Conservation (phyloP, 2,113 vertebrate genomes). For the Trogon surrucura region DNA sequence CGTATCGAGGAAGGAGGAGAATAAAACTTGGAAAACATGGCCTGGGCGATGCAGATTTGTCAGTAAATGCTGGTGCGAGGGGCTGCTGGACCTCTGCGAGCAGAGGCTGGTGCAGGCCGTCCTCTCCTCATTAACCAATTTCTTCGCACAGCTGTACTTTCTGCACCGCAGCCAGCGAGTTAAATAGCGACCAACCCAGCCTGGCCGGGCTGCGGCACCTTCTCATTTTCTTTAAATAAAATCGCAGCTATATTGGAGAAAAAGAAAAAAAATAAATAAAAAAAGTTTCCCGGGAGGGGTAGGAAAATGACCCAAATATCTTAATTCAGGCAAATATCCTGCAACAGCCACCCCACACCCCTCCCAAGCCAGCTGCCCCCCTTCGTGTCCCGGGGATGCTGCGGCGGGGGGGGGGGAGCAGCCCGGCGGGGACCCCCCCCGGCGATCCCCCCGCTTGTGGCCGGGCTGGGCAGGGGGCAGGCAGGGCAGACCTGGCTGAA, state of each 20-base stretch:
- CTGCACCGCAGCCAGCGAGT: conserved; percentile 41
- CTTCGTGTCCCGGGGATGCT: neutral
- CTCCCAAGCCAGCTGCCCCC: neutral
- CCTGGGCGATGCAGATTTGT: neutral
- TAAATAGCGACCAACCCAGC: conserved; percentile 37
- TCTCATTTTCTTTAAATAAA: conserved; percentile 48
- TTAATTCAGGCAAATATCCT: conserved; percentile 55
- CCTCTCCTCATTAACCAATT: conserved; percentile 66
- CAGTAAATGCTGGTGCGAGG: conserved; percentile 31
- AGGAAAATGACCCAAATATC: conserved; percentile 59
- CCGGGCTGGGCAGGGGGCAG: neutral
- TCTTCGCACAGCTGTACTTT: conserved; percentile 65
- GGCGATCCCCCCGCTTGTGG: neutral
- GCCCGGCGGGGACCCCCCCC: too few relatives aligned
- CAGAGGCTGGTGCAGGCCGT: neutral
- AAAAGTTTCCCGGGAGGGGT: neutral
- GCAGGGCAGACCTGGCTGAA: neutral
- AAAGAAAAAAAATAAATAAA: neutral
- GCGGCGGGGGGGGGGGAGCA: too few relatives aligned
- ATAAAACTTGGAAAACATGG: neutral
- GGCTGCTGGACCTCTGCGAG: conserved; percentile 32
- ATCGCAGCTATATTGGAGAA: neutral
- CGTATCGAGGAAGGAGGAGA: neutral
- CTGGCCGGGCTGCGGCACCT: conserved; percentile 33
- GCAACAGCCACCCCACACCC: accelerated